A percentile compares a stretch with the other conserved stretches of the same genome.
Conservation (phyloP, 2,888 invertebrate genomes). For the Harpalus rubripes region DNA sequence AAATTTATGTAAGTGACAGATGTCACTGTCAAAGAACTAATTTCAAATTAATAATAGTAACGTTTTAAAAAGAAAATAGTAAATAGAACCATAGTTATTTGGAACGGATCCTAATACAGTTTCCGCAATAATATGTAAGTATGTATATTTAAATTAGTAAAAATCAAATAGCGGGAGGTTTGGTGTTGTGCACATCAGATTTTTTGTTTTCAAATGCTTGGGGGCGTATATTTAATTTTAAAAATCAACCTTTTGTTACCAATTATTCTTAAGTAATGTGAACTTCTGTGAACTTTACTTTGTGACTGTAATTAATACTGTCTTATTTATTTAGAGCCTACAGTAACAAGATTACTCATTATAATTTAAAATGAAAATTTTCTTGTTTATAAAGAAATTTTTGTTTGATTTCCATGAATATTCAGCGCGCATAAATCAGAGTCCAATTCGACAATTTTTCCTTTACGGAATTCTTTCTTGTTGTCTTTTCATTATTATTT, state of each 20-base stretch:
- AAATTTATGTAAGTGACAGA: too few species aligned
- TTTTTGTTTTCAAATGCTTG: not conserved
- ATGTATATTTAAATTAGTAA: too few species aligned
- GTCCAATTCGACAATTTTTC: conserved; percentile 30
- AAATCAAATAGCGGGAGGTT: too few species aligned
- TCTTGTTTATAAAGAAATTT: conserved; percentile 61
- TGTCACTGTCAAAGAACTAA: too few species aligned
- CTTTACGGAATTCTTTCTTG: conserved; percentile 29
- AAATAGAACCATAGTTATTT: too few species aligned
- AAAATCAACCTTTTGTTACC: conserved; percentile 14
- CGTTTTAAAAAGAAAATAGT: too few species aligned
- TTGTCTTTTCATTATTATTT: conserved; percentile 45
- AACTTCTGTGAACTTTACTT: conserved; percentile 42
- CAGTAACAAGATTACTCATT: conserved; percentile 54
- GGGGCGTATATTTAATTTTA: conserved; percentile 9
- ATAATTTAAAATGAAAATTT: conserved; percentile 55
- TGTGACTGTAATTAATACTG: conserved; percentile 39
- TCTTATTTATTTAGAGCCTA: conserved; percentile 33
- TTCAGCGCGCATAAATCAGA: conserved; percentile 56
- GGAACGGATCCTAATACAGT: too few species aligned
- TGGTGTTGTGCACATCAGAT: too few species aligned
- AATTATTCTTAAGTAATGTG: conserved; percentile 11
- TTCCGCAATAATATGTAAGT: too few species aligned
- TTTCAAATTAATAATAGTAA: too few species aligned
- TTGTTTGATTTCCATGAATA: conserved; percentile 59